Conservation (phyloP, 2,797 vertebrate species). For the Phrynocephalus vlangalii region DNA sequence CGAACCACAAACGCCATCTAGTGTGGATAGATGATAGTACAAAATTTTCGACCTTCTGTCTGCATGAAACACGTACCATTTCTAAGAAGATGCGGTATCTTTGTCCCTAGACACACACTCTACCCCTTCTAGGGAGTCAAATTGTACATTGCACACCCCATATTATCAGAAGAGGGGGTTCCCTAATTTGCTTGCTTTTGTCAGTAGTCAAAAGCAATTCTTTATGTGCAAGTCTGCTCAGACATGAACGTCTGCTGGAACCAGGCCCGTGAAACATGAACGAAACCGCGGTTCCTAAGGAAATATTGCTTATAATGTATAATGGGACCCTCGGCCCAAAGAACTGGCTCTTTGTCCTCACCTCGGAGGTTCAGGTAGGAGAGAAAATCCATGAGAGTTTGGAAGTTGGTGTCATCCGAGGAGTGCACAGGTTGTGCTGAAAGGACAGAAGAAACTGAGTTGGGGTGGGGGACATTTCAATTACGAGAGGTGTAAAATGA, state of each 20-base stretch:
- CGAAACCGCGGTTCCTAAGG: too few relatives aligned
- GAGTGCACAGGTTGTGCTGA: slow-evolving; percentile 29
- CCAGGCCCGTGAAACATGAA: too few relatives aligned
- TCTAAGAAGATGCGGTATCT: background rate
- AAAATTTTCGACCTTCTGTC: background rate
- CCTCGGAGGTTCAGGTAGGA: slow-evolving; percentile 51
- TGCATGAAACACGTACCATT: background rate
- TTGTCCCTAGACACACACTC: fast-evolving
- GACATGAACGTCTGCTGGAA: too few relatives aligned
- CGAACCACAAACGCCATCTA: too few relatives aligned
- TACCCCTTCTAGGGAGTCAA: too few relatives aligned
- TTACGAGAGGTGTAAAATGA: background rate
- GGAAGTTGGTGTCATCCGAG: slow-evolving; percentile 39
- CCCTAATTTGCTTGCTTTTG: too few relatives aligned
- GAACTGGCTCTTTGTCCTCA: slow-evolving; percentile 8
- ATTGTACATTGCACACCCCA: too few relatives aligned
- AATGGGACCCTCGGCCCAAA: background rate
- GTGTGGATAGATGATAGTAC: too few relatives aligned
- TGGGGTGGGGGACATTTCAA: background rate
- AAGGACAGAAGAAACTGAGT: background rate
- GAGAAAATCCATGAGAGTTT: slow-evolving; percentile 57
- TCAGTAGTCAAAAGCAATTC: too few relatives aligned
- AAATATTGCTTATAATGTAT: too few relatives aligned
- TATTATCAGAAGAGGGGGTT: too few relatives aligned
- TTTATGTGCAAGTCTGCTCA: too few relatives aligned